Percentiles rank a stretch among this genome's conserved stretches.
Evolutionary conservation across 1,140 invertebrate genomes (phyloP).

Genomic region (Orchestia grillus): DNA sequence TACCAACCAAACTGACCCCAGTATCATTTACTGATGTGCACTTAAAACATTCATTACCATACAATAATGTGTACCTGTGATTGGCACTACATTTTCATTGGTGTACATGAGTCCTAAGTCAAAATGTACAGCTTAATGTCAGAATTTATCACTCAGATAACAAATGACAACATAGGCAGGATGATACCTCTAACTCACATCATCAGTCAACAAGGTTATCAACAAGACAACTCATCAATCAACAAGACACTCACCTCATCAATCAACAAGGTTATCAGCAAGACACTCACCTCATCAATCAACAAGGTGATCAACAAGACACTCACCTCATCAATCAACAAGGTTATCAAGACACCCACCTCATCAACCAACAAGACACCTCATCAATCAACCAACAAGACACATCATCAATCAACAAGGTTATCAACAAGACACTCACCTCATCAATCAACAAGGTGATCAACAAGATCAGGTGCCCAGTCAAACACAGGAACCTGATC

Average conservation of each 20-base stretch:
- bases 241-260: background rate
- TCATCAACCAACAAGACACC: too few relatives aligned
- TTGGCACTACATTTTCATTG: too few relatives aligned
- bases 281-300: background rate
- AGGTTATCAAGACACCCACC: background rate
- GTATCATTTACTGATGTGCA: too few relatives aligned
- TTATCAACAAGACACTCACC: background rate
- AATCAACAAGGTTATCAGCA: background rate
- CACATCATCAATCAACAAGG: background rate
- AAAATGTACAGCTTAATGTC: too few relatives aligned
- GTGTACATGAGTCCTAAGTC: too few relatives aligned
- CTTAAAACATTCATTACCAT: too few relatives aligned
- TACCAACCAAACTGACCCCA: too few relatives aligned
- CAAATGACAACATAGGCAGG: background rate
- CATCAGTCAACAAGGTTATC: background rate
- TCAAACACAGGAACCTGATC: background rate
- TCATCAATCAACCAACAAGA: background rate
- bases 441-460: background rate
- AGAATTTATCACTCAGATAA: background rate
- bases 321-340: background rate
- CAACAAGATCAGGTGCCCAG: background rate
- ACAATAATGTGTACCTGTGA: too few relatives aligned
- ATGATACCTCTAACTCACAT: too few relatives aligned
- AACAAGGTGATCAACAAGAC: slow-evolving; percentile 4
- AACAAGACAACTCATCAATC: background rate